Percentiles rank a stretch among this genome's conserved stretches.
These are phyloP conservation scores for Lasiommata megera DNA, from an alignment of 2,888 invertebrate genomes.

Conservation along the genomic window DNA sequence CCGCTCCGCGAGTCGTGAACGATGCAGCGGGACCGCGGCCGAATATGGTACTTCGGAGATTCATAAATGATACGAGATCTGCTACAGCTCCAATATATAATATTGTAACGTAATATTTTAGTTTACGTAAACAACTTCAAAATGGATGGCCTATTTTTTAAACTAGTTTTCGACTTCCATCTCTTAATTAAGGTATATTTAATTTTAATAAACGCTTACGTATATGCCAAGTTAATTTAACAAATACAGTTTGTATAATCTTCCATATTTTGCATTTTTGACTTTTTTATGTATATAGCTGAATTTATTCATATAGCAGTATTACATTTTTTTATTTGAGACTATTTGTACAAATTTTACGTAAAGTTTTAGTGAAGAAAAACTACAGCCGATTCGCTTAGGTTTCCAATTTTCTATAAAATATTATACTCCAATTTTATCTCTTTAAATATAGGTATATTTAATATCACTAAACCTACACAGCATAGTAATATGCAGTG, in stretches of 20 bases:
- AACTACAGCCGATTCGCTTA: no score
- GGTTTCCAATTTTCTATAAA: no score
- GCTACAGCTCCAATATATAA: slow-evolving; percentile 1
- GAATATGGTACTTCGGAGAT: neutral
- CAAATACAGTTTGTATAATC: neutral
- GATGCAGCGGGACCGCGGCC: neutral
- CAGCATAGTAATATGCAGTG: no score
- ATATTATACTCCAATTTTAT: no score
- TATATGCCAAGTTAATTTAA: no score
- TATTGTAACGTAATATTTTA: neutral
- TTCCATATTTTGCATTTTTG: neutral
- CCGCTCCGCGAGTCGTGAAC: no score
- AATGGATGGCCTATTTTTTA: neutral
- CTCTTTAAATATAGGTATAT: no score
- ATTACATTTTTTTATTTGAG: neutral
- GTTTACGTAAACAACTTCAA: neutral
- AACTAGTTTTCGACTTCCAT: neutral
- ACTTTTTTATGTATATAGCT: neutral
- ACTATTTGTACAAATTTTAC: neutral
- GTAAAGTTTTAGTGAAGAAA: neutral
- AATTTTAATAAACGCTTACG: neutral
- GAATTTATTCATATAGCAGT: neutral
- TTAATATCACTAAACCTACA: no score
- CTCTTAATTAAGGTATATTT: neutral
- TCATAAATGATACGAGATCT: neutral